Conservation (phyloP, 2,888 invertebrate genomes). For the Athrips mouffetella region DNA sequence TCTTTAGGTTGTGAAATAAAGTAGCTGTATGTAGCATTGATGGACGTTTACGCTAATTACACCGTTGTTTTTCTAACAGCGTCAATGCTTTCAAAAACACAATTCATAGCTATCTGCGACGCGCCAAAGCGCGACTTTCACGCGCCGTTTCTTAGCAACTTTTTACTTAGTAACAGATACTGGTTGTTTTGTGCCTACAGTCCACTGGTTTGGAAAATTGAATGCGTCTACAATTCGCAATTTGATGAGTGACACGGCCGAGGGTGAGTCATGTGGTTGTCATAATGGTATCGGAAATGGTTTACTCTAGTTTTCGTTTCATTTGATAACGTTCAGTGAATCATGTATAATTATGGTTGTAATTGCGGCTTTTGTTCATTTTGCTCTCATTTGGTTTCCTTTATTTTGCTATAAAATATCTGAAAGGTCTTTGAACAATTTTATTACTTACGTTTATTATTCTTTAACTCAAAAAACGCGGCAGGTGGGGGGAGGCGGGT, state of each 20-base stretch:
- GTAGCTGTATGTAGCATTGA: neutral
- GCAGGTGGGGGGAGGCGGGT: too few species aligned
- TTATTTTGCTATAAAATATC: too few species aligned
- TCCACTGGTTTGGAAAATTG: constrained; percentile 6
- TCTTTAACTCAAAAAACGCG: too few species aligned
- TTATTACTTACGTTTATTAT: too few species aligned
- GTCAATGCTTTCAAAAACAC: neutral
- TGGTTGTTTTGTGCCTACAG: constrained; percentile 36
- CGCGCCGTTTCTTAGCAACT: constrained; percentile 2
- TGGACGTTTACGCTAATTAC: neutral
- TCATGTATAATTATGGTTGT: too few species aligned
- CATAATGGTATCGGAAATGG: too few species aligned
- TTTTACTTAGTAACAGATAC: constrained; percentile 10
- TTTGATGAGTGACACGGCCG: neutral
- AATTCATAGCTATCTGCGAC: neutral
- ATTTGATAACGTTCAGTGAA: too few species aligned
- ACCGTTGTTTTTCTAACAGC: neutral
- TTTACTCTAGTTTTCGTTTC: too few species aligned
- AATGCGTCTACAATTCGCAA: neutral
- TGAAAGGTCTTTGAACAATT: too few species aligned
- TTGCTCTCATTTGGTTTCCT: too few species aligned
- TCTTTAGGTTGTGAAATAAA: neutral
- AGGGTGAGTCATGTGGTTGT: neutral
- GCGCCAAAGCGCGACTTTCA: constrained; percentile 7
- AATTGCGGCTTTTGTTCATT: too few species aligned